These are phyloP conservation scores for Atherinosoma microstoma DNA, from an alignment of 2,797 vertebrate species.

Conservation along the genomic window DNA sequence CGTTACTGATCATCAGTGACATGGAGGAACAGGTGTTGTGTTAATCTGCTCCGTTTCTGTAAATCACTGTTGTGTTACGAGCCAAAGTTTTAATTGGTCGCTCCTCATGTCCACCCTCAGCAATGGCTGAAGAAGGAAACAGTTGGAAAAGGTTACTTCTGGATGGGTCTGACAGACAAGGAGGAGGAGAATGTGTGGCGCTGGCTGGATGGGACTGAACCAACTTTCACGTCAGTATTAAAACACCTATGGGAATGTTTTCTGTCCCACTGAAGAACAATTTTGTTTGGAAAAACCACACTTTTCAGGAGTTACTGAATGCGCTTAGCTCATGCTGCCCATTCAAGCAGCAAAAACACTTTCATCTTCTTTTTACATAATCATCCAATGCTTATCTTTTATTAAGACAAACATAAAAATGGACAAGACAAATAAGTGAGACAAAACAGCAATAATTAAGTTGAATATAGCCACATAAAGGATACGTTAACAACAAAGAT, in stretches of 20 bases:
- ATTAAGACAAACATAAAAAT: neutral
- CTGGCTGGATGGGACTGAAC: slow-evolving; percentile 91
- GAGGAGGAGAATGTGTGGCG: slow-evolving; percentile 89
- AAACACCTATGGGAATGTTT: slow-evolving; percentile 18
- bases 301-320: neutral
- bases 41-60: neutral
- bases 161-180: slow-evolving; percentile 93
- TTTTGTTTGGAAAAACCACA: slow-evolving; percentile 22
- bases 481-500: neutral
- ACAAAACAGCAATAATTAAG: neutral
- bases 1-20: slow-evolving; percentile 88
- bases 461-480: neutral
- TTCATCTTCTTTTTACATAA: neutral
- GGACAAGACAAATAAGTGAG: slow-evolving; percentile 1
- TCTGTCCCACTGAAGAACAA: neutral
- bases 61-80: neutral
- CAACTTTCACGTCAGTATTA: slow-evolving; percentile 87
- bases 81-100: neutral
- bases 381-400: neutral
- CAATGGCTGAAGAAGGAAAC: slow-evolving; percentile 91
- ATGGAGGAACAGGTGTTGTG: slow-evolving; percentile 90
- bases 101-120: slow-evolving; percentile 74
- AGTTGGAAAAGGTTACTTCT: slow-evolving; percentile 88
- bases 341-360: neutral
- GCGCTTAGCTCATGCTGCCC: neutral